A percentile compares a stretch with the other conserved stretches of the same genome.
phyloP scores from a whole-genome alignment of 2,113 vertebrate genomes.

The Ptilonorhynchus violaceus region DNA sequence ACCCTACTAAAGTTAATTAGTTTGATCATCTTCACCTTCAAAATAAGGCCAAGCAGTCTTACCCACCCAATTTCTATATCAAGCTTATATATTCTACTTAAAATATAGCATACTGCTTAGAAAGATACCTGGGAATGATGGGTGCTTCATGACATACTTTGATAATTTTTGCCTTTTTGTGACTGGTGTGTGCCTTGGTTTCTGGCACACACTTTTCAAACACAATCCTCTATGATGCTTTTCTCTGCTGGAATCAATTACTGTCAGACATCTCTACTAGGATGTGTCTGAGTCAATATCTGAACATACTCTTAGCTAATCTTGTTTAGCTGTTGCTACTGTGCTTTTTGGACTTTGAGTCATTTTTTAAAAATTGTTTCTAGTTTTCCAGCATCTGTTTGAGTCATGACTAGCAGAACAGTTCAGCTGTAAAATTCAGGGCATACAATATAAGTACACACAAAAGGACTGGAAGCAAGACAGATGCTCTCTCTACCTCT shows the following conservation, averaged over 20 bases:
- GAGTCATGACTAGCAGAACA: neutral
- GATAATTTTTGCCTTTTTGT: neutral
- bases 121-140: neutral
- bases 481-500: neutral
- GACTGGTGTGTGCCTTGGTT: neutral
- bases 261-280: neutral
- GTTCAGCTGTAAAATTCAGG: neutral
- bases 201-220: neutral
- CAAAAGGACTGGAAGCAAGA: neutral
- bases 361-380: neutral
- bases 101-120: neutral
- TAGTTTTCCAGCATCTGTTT: neutral
- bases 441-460: neutral
- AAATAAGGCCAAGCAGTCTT: neutral
- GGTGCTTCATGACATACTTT: neutral
- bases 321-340: neutral
- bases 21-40: neutral
- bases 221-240: neutral
- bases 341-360: neutral
- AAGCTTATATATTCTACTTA: neutral
- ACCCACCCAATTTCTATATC: neutral
- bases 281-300: neutral
- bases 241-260: neutral
- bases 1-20: neutral
- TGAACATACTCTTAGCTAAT: neutral